These are phyloP conservation scores for Salvelinus fontinalis DNA, from an alignment of 2,113 vertebrate genomes.

Conservation along the genomic window DNA sequence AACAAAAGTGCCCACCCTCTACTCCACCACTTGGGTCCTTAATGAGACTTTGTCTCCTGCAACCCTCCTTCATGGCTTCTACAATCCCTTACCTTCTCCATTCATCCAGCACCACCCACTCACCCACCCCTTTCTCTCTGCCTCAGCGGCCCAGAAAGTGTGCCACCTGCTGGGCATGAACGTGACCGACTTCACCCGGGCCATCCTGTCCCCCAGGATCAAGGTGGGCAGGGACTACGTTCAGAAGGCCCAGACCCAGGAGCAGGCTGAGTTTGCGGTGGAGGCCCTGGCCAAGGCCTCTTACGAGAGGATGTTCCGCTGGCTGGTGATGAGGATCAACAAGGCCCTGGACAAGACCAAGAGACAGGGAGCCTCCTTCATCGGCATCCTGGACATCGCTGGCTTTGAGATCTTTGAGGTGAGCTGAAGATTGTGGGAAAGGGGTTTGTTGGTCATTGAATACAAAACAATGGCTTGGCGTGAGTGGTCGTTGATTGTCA, in stretches of 20 bases:
- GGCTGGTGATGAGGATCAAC: slow-evolving; percentile 97
- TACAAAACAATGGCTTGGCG: not conserved
- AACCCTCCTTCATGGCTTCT: too few relatives aligned
- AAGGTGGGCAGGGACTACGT: slow-evolving; percentile 97
- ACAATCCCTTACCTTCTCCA: too few relatives aligned
- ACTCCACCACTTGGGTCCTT: too few relatives aligned
- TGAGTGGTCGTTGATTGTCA: not conserved
- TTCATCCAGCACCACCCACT: not conserved
- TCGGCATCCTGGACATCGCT: slow-evolving; percentile 97
- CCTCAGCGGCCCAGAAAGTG: slow-evolving; percentile 92
- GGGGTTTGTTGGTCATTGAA: not conserved
- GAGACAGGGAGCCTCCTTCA: slow-evolving; percentile 96
- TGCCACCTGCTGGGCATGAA: slow-evolving; percentile 96
- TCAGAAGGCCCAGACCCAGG: slow-evolving; percentile 98
- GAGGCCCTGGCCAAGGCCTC: slow-evolving; percentile 97
- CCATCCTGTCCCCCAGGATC: slow-evolving; percentile 93
- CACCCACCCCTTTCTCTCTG: not conserved
- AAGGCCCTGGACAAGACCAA: slow-evolving; percentile 99
- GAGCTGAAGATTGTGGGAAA: not conserved
- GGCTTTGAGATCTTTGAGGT: slow-evolving; percentile 99
- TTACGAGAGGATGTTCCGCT: slow-evolving; percentile 97
- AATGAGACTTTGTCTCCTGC: too few relatives aligned
- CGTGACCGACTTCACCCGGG: slow-evolving; percentile 93
- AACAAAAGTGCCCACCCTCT: too few relatives aligned
- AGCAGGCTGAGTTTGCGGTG: slow-evolving; percentile 97